Evolutionary conservation across 1,140 invertebrate species (phyloP), one percentile per base, ranked within the genome.

Genomic region (Macrobrachium rosenbergii): DNA sequence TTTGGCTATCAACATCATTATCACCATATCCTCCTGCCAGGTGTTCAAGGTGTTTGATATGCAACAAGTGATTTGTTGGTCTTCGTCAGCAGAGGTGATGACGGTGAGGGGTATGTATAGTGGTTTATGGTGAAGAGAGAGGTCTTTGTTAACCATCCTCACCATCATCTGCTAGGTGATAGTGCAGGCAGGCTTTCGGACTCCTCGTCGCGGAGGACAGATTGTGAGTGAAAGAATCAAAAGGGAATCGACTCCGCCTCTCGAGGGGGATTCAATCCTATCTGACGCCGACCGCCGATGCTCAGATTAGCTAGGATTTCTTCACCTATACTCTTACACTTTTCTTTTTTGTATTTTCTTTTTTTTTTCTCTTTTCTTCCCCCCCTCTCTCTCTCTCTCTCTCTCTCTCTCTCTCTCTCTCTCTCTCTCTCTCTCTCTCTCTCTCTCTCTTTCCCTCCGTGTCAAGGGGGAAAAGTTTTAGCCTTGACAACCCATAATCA

Each of bases 271-370:
- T 87, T 87, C 84, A 80, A 87, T 87, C 84, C 84, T 87, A 87
- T 87, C 84, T 87, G 84, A 87, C 84, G 77, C 67, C 45, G 84
- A 78, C 84, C 77, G 77, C 84, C 80, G 84, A 87, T 87, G 84
- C 84, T 87, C 84, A 87, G 84, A 87, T 87, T 87, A 87, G 84
- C 77, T 87, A 73, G 84, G 84, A 81, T 87, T 87, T 87, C 84
- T 87, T 87, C 84, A 87, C 77, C 84, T 64, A 87, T 87, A 87
- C 84, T 87, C 77, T 87, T 87, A 73, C 84, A 62, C 45, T 87
- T 87, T 87, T 12, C 12, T 52, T 52, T 52, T 52, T 8, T 52
- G 6, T 8, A 8, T 52, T 12, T 52, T 52, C 6, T 52, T 52
- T 8, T 52, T 52, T 52, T 52, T 52, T 8, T 52, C 12, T 52